phyloP scores from a whole-genome alignment of 2,888 invertebrate species.

The Philhelius pedissequus region DNA sequence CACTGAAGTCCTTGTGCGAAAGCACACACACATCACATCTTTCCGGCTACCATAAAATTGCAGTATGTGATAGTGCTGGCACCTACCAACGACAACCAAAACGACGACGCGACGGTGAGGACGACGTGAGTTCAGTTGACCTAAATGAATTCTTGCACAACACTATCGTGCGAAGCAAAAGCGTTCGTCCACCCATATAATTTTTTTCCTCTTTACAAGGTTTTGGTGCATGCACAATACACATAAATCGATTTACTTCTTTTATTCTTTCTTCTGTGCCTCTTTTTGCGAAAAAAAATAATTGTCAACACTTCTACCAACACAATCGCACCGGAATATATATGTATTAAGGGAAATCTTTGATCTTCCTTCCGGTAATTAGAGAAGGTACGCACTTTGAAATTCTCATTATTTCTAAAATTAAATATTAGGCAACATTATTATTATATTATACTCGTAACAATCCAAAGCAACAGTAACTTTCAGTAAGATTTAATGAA shows the following conservation, averaged over 20 bases:
- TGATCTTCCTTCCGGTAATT: constrained; percentile 2
- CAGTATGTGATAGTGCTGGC: constrained; percentile 33
- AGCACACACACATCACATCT: constrained; percentile 27
- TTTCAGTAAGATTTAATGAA: constrained; percentile 14
- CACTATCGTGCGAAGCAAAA: constrained; percentile 41
- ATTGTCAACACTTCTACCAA: constrained; percentile 4
- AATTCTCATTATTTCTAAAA: constrained; percentile 15
- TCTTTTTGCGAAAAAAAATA: constrained; percentile 10
- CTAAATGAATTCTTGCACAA: constrained; percentile 58
- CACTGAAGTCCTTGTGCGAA: constrained; percentile 14
- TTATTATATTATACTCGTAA: no score
- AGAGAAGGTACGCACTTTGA: neutral
- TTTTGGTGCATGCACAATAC: constrained; percentile 9
- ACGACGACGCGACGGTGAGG: neutral
- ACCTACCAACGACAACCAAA: constrained; percentile 1
- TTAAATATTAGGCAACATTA: neutral
- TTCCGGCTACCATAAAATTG: constrained; percentile 31
- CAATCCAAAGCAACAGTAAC: constrained; percentile 42
- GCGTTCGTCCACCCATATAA: constrained; percentile 4
- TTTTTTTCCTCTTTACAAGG: neutral
- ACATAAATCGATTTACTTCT: constrained; percentile 56
- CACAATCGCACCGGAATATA: constrained; percentile 9
- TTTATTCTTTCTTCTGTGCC: constrained; percentile 13
- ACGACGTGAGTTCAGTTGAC: constrained; percentile 48
- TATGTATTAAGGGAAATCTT: neutral